Base-by-base conservation (phyloP, 1,140 invertebrate species). In the Macrobrachium rosenbergii region DNA sequence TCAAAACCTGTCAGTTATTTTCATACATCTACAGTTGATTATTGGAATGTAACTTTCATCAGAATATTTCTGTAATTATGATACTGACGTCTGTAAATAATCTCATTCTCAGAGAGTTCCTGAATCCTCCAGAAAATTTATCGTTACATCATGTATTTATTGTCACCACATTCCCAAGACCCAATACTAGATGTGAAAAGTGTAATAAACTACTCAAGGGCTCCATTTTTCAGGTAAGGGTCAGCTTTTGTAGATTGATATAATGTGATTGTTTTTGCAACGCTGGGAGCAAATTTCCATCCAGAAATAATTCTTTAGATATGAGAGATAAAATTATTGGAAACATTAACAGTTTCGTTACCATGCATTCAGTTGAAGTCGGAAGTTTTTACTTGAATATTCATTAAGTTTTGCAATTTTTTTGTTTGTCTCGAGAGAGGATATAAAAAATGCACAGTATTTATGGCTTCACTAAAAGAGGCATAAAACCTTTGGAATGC, bases 171-270 rank as follows among this genome's bases (percentile, higher is more conserved):
- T 99, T 98, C 91, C 94, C 95, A 69, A 95, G 94, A 90, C 96
- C 97, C 0, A 94, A 94, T 52, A 95, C 94, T 45, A 64, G 82
- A 58, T 99, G 97, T 92, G 94, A 94, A 81, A 94, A 95, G 90
- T 99, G 97, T 92, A 95, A 94, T 23, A 97, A 97, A 92, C 96
- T 98, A 88, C 93, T 98, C 7, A 97, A 97, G 92, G 98, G 98
- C 37, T 93, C 96, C 88, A 97, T 98, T 92, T 97, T 94, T 91
- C 95, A 95, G 92, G 95, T 95, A 92, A 90, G 72, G 91, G 89
- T 90, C 59, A 60, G n/a, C 63, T 43, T 6, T 64, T 58, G 43
- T 59, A 3, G 3, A 19, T 67, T 64, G 43, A 11, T 45, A 37
- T 52, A 10, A 2, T 45, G 37, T 52, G 7, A 6, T 14, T 64